Conservation (phyloP, 2,797 vertebrate genomes). For the Coccyzus lansbergi region DNA sequence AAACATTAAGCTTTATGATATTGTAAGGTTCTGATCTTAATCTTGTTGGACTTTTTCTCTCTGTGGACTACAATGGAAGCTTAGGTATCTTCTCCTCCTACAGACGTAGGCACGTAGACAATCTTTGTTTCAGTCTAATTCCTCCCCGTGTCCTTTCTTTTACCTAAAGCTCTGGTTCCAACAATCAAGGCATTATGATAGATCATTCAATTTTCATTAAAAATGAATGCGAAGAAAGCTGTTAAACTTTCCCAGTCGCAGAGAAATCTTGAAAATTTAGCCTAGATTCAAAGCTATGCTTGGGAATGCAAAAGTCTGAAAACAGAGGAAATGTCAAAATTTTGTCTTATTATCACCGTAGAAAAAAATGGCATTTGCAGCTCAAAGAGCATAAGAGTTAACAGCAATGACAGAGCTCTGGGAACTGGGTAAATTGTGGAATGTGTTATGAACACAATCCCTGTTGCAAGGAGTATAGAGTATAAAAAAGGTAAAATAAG, state of each 20-base stretch:
- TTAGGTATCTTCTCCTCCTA: background rate
- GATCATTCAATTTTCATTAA: background rate
- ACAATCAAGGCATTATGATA: background rate
- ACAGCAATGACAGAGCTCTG: background rate
- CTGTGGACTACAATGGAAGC: background rate
- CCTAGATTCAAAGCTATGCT: too few species aligned
- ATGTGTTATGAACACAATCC: background rate
- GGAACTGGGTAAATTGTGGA: background rate
- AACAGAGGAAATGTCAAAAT: background rate
- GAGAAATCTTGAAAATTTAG: background rate
- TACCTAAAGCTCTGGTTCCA: background rate
- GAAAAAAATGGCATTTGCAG: background rate
- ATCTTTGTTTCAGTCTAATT: background rate
- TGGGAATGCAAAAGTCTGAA: background rate
- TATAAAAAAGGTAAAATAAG: background rate
- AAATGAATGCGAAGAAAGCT: background rate
- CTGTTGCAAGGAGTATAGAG: background rate
- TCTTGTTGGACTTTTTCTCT: background rate
- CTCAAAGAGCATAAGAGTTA: background rate
- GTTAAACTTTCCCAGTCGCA: accelerated
- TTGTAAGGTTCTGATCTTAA: background rate
- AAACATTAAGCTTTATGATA: background rate
- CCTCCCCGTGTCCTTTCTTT: background rate
- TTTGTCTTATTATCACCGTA: background rate
- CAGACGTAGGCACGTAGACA: background rate